Conservation (phyloP, 2,797 vertebrate species). For the Labroides dimidiatus region DNA sequence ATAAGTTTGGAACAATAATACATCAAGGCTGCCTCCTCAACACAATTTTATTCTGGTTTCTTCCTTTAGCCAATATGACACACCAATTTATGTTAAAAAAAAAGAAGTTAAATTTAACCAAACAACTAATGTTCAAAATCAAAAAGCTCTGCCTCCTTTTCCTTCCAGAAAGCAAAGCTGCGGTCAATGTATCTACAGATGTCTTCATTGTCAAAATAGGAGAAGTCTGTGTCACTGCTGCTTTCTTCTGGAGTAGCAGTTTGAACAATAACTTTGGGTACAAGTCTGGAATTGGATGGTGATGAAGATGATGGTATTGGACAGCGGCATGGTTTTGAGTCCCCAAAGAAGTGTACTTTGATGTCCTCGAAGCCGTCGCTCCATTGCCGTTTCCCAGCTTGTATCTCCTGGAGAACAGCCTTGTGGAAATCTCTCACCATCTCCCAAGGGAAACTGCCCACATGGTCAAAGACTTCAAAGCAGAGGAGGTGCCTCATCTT, state of each 20-base stretch:
- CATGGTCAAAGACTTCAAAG: slow-evolving; percentile 96
- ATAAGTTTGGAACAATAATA: slow-evolving; percentile 5
- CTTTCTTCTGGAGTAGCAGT: slow-evolving; percentile 47
- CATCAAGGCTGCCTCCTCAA: background rate
- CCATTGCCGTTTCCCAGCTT: slow-evolving; percentile 88
- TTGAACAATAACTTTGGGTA: slow-evolving; percentile 65
- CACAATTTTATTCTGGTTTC: slow-evolving; percentile 4
- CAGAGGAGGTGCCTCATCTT: slow-evolving; percentile 95
- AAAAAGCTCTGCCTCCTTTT: slow-evolving; percentile 95
- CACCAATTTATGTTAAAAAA: slow-evolving; percentile 21
- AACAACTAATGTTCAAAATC: slow-evolving; percentile 76
- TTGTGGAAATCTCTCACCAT: slow-evolving; percentile 90
- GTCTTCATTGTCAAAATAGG: slow-evolving; percentile 85
- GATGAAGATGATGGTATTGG: slow-evolving; percentile 27
- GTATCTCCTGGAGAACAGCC: slow-evolving; percentile 90
- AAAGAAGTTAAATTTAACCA: slow-evolving; percentile 17
- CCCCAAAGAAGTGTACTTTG: slow-evolving; percentile 89
- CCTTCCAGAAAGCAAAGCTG: slow-evolving; percentile 98
- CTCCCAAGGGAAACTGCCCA: slow-evolving; percentile 90
- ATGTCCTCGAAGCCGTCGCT: slow-evolving; percentile 93
- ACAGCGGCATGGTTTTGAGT: slow-evolving; percentile 62
- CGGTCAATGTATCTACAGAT: slow-evolving; percentile 94
- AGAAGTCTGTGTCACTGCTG: slow-evolving; percentile 55
- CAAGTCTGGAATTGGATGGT: slow-evolving; percentile 46
- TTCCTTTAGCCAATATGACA: slow-evolving; percentile 9